Evolutionary conservation across 1,140 invertebrate genomes (phyloP), one percentile per base, ranked within the genome.

Genomic region (Ostrea denselamellosa): DNA sequence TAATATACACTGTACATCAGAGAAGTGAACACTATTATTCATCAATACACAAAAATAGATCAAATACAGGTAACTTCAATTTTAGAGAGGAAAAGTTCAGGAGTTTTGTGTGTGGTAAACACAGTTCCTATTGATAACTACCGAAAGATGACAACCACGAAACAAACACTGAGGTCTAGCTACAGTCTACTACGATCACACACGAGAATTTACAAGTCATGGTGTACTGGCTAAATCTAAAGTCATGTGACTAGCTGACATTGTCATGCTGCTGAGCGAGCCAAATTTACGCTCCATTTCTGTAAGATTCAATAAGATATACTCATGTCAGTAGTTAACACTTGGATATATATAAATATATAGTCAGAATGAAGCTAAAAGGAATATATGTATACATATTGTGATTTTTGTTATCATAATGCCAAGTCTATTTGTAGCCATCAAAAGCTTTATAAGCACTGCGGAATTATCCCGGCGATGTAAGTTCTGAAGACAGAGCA

Each of bases 401-500:
- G 8, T 22, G 8, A 10, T 10, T 77, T 34, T 34, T 77, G 68
- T 77, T 77, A 77, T 77, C 22, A 77, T 77, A 25, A 77, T 77
- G 68, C 25, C 22, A 77, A 34, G 68, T 12, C 68, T 77, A 77
- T 28, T 77, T 28, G 68, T 77, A 77, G 68, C 68, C 68, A 77
- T 25, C 68, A 77, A 77, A 77, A 77, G 68, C 68, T 77, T 25
- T 34, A 25, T 77, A 77, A 77, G 68, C 68, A 77, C 68, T 77
- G 68, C 68, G 12, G 68, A 77, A 34, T 34, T 10, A 77, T 77
- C 68, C 68, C 25, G 22, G 68, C 68, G 12, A 14, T 77, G 25
- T 77, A 77, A 77, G 68, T 77, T 77, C 68, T 77, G 68, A 77
- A 34, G 28, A 77, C 25, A 77, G 68, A 77, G 68, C 68, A 77